Conservation (phyloP, 2,888 invertebrate species). For the Hipparchia sbordonii region DNA sequence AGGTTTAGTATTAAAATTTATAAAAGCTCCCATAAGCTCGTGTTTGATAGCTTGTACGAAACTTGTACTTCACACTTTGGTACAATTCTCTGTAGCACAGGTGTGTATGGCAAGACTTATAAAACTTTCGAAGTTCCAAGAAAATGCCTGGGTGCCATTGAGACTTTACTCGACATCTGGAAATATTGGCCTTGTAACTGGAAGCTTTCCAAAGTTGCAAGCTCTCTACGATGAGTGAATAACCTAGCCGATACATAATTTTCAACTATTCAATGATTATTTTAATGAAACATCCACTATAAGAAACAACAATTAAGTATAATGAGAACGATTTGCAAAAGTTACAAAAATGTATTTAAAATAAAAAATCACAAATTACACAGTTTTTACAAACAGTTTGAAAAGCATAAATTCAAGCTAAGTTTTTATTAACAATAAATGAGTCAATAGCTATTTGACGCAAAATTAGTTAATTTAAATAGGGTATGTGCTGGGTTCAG, state of each 20-base stretch:
- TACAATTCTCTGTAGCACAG: slow-evolving; percentile 5
- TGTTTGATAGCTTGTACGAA: background rate
- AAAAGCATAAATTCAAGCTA: background rate
- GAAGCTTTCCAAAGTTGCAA: slow-evolving; percentile 8
- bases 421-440: background rate
- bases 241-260: background rate
- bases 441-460: background rate
- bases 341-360: background rate
- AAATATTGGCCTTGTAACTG: slow-evolving; percentile 13
- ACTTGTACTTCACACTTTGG: slow-evolving; percentile 4
- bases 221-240: background rate
- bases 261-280: too few relatives aligned
- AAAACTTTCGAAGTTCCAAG: slow-evolving; percentile 5
- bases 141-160: slow-evolving; percentile 7
- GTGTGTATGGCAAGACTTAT: slow-evolving; percentile 11
- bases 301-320: background rate
- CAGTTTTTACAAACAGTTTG: background rate
- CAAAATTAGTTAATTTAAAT: background rate
- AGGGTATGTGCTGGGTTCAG: slow-evolving; percentile 14
- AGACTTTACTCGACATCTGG: background rate
- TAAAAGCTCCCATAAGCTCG: background rate
- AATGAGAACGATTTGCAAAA: background rate
- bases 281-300: too few relatives aligned
- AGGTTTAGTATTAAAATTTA: background rate
- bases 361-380: background rate